These are phyloP conservation scores for Acanthornis magna DNA, from an alignment of 2,797 vertebrate species.

Conservation along the genomic window DNA sequence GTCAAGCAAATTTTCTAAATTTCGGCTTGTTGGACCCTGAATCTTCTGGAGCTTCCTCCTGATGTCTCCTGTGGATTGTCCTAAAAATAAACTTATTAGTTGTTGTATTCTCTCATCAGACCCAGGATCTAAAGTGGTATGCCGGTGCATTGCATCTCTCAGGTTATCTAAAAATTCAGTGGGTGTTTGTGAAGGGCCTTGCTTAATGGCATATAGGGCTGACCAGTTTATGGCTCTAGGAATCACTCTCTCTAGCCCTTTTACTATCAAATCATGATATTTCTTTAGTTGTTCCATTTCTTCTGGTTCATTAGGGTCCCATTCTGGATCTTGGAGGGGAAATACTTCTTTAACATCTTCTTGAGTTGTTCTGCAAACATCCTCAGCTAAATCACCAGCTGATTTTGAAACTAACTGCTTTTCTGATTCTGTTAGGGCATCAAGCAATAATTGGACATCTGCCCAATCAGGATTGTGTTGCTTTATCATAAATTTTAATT, in stretches of 20 bases:
- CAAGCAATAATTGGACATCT: not conserved
- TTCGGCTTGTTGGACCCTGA: not conserved
- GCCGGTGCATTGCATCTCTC: accelerated
- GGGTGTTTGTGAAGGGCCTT: not conserved
- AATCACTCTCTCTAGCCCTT: not conserved
- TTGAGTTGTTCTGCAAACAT: not conserved
- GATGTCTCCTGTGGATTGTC: not conserved
- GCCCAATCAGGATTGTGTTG: not conserved
- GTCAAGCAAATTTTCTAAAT: not conserved
- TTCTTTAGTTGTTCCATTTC: not conserved
- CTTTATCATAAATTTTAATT: not conserved
- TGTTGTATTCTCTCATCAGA: not conserved
- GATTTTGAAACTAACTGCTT: not conserved
- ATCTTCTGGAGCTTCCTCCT: not conserved
- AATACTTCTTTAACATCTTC: not conserved
- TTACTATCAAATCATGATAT: not conserved
- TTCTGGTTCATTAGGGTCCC: not conserved
- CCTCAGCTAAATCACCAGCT: not conserved
- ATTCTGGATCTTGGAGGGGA: not conserved
- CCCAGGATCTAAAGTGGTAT: not conserved
- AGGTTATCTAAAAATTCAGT: not conserved
- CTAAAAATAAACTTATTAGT: not conserved
- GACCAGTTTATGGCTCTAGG: not conserved
- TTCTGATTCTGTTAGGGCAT: not conserved
- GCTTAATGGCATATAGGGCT: not conserved